A percentile compares a stretch with the other conserved stretches of the same genome.
phyloP scores from a whole-genome alignment of 1,140 invertebrate species.

The Nebria ingens region DNA sequence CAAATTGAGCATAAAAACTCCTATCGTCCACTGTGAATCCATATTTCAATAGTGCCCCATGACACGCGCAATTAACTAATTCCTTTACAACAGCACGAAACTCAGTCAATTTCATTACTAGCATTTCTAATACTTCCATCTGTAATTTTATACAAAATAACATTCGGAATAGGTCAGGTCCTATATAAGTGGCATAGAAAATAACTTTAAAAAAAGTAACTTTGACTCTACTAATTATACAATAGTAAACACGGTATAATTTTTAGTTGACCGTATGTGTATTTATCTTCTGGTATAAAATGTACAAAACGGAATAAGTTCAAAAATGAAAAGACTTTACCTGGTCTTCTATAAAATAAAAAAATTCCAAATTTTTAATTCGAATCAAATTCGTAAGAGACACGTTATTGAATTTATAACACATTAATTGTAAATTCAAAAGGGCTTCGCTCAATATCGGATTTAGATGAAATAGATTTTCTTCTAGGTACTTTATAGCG shows the following conservation, averaged over 20 bases:
- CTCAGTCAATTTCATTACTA: conserved; percentile 42
- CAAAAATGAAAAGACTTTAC: conserved; percentile 31
- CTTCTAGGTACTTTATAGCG: conserved; percentile 46
- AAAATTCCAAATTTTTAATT: conserved; percentile 48
- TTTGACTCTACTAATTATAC: too few relatives aligned
- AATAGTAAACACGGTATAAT: too few relatives aligned
- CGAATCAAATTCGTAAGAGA: conserved; percentile 44
- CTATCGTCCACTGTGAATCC: conserved; percentile 45
- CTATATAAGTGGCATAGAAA: too few relatives aligned
- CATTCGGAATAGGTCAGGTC: too few relatives aligned
- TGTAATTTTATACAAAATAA: conserved; percentile 20
- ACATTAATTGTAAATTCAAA: conserved; percentile 57
- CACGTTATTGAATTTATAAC: conserved; percentile 49
- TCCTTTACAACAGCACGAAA: conserved; percentile 50
- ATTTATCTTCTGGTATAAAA: too few relatives aligned
- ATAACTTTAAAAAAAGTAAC: too few relatives aligned
- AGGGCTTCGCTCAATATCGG: conserved; percentile 57
- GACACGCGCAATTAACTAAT: conserved; percentile 55
- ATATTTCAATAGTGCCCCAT: conserved; percentile 56
- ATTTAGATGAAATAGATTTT: conserved; percentile 63
- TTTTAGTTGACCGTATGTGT: too few relatives aligned
- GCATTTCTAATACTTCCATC: conserved; percentile 43
- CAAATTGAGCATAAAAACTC: conserved; percentile 13
- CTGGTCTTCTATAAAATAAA: conserved; percentile 56
- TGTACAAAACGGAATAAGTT: background rate